Conservation (phyloP, 1,140 invertebrate species). For the Dufourea novaeangliae region DNA sequence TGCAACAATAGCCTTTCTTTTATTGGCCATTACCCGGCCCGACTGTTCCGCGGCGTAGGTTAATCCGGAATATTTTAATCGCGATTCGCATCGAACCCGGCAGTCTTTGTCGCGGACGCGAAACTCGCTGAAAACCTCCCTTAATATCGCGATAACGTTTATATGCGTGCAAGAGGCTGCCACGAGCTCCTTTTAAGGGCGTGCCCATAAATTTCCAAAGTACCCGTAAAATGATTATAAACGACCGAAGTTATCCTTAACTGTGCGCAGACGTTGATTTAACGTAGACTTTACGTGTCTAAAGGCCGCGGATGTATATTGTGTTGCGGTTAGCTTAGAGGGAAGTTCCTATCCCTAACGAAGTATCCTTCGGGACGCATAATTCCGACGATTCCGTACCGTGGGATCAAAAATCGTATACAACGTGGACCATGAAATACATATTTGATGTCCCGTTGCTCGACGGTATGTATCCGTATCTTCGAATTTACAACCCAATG, state of each 20-base stretch:
- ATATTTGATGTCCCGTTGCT: too few species aligned
- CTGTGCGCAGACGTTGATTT: conserved; percentile 64
- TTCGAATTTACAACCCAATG: too few species aligned
- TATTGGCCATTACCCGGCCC: not conserved
- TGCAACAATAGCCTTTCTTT: conserved; percentile 24
- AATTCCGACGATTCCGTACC: conserved; percentile 16
- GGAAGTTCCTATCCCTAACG: conserved; percentile 52
- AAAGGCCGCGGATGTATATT: conserved; percentile 53
- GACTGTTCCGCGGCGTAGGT: not conserved
- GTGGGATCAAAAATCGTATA: conserved; percentile 17
- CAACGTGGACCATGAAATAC: too few species aligned
- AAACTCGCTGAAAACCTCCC: conserved; percentile 29
- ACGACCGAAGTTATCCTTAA: conserved; percentile 64
- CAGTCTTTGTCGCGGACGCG: not conserved
- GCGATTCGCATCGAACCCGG: conserved; percentile 2
- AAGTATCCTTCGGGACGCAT: conserved; percentile 39
- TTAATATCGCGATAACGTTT: conserved; percentile 62
- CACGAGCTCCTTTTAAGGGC: conserved; percentile 50
- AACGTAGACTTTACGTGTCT: conserved; percentile 60
- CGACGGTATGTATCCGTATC: too few species aligned
- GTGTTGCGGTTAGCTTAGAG: conserved; percentile 53
- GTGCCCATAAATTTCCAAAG: conserved; percentile 59
- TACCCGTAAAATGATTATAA: conserved; percentile 69
- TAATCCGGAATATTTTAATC: conserved; percentile 28
- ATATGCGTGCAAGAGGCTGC: conserved; percentile 39